These are phyloP conservation scores for Propithecus coquereli DNA, from an alignment of 2,113 vertebrate genomes.

Conservation along the genomic window DNA sequence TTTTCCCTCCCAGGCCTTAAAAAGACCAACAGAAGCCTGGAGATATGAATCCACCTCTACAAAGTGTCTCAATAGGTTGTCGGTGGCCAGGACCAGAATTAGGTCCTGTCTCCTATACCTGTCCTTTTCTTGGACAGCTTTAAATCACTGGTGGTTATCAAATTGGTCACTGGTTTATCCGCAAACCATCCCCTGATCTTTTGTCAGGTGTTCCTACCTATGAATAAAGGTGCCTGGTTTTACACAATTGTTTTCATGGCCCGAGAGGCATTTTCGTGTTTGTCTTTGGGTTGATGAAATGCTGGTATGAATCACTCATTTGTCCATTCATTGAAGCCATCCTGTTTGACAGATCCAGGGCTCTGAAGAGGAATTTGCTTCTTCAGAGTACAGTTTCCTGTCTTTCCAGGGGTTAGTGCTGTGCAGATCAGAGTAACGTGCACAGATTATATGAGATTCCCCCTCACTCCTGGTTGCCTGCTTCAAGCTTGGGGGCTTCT, in stretches of 20 bases:
- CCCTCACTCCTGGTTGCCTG: rapidly evolving
- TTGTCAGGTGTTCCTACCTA: too few relatives aligned
- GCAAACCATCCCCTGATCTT: background rate
- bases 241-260: background rate
- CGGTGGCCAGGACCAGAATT: background rate
- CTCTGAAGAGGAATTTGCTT: background rate
- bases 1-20: background rate
- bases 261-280: background rate
- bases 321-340: background rate
- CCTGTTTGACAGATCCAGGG: background rate
- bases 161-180: background rate
- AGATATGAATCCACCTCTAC: background rate
- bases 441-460: too few relatives aligned
- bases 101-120: rapidly evolving
- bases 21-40: background rate
- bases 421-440: rapidly evolving
- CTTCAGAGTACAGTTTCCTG: background rate
- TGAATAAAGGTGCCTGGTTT: background rate
- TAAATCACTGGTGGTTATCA: background rate
- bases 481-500: background rate
- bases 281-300: background rate
- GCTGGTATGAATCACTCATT: background rate
- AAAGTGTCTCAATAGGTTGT: background rate
- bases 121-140: background rate
- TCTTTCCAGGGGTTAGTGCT: background rate